Base-by-base conservation (phyloP, 2,797 vertebrate species). In the Rhodeus uyekii region DNA sequence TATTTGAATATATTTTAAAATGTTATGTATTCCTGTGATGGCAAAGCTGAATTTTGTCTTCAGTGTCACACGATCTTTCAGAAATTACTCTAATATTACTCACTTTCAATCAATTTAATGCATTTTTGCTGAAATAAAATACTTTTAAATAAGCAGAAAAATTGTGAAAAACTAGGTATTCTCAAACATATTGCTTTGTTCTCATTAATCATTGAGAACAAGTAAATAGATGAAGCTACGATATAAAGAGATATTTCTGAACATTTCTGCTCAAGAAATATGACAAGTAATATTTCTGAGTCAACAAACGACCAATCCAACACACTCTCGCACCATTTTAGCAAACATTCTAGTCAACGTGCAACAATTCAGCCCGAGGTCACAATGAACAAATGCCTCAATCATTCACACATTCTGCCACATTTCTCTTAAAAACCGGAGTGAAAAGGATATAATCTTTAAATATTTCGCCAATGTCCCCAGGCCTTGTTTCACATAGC, bases 381-480 rank as follows among this genome's bases (percentile, higher is more conserved):
- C 32, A 48, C 38, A 38, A 19, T 36, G 9, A 38, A 36, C 38
- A 73, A 50, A 80, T 8, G 48, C n/a, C 29, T 80, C 29, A 5
- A 73, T 63, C 39, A 63, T 72, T 75, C n/a, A 75, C 29, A 80
- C 8, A 12, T 27, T 38, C 29, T 22, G 29, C 44, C 65, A 77
- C 39, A 74, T 80, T 58, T 86, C 29, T 72, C 65, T 73, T 61
- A 78, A 77, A 46, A 78, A 53, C 53, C 24, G 77, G 34, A 81
- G 80, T 78, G 63, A 76, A 65, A 87, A 58, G 78, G 77, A 80
- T 69, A 82, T 80, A 69, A 67, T 76, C 77, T 81, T 84, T 86
- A 86, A 83, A 86, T 86, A 84, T 83, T 86, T 71, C 73, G 27
- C 27, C 42, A 36, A 24, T 84, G 74, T 78, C 85, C 77, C n/a